Base-by-base conservation (phyloP, 2,888 invertebrate species). In the Hyposoter didymator region DNA sequence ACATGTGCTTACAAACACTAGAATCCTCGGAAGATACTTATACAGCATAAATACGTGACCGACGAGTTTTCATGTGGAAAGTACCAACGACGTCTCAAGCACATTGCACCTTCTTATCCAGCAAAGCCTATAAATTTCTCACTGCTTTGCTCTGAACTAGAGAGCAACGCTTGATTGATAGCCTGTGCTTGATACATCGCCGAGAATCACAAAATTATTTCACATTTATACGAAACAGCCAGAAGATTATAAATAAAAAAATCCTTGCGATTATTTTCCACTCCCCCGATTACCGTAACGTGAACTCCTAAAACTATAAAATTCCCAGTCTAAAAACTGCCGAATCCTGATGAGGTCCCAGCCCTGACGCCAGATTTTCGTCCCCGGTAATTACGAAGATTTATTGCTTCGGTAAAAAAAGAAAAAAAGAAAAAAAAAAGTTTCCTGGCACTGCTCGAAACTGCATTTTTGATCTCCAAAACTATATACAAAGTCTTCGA, bases 41-140 rank as follows among this genome's bases (percentile, higher is more conserved):
- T 64, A 59, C 22, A 47, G 70, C 12, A 47, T 64, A 69, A 69
- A 35, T 84, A 78, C 79, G 75, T 87, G 85, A 87, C 79, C 74
- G 84, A 87, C 87, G 84, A 62, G 87, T 86, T 87, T 87, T 87
- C 86, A 84, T 80, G 84, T 78, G 78, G 84, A 78, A 78, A 73
- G 62, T 76, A 85, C 10, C 39, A 39, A 8, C 84, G 67, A 67
- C 55, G 80, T 74, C 49, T 70, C 78, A 49, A 45, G 80, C 80
- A 62, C 82, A 79, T 82, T 73, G 74, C 82, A 62, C 69, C 59
- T 64, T 72, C 62, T 81, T 39, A 10, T 32, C 39, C 39, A 62
- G 73, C n/a, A 52, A 64, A 75, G 70, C 70, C 82, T 78, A 83
- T 85, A 85, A 81, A 85, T 85, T 85, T 78, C 78, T 76, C 74